phyloP scores from a whole-genome alignment of 1,140 invertebrate species.

The Nephila pilipes region DNA sequence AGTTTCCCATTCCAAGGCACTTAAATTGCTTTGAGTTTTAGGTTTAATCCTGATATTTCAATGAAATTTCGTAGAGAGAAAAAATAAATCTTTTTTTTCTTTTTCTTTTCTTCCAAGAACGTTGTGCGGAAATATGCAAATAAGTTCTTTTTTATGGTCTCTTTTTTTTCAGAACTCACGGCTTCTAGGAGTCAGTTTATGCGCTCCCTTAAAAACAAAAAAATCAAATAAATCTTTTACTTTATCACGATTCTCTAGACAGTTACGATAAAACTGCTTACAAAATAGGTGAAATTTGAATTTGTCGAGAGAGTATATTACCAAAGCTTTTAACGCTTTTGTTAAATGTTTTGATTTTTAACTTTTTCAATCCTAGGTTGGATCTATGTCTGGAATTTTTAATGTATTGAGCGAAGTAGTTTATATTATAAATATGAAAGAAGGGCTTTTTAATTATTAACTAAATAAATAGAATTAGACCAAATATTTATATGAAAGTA shows the following conservation, averaged over 20 bases:
- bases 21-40: conserved; percentile 33
- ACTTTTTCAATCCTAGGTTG: no score
- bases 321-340: background rate
- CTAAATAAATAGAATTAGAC: no score
- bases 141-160: conserved; percentile 18
- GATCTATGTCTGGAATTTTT: no score
- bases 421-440: no score
- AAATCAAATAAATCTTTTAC: background rate
- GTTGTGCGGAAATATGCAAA: conserved; percentile 41
- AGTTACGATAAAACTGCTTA: conserved; percentile 25
- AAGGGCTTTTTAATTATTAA: no score
- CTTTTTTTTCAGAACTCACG: conserved; percentile 8
- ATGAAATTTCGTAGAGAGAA: background rate
- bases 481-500: no score
- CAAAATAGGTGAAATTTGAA: conserved; percentile 8
- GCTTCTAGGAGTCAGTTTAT: conserved; percentile 22
- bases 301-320: background rate
- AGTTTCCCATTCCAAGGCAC: conserved; percentile 36
- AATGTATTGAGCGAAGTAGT: no score
- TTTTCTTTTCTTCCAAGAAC: background rate
- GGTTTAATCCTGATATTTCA: conserved; percentile 51
- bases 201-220: conserved; percentile 22
- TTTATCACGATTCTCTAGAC: conserved; percentile 20
- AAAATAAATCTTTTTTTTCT: background rate
- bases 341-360: background rate